Percentiles rank a stretch among this genome's conserved stretches.
Evolutionary conservation across 2,113 vertebrate genomes (phyloP).

Genomic region (Corythornis madagascariensis): DNA sequence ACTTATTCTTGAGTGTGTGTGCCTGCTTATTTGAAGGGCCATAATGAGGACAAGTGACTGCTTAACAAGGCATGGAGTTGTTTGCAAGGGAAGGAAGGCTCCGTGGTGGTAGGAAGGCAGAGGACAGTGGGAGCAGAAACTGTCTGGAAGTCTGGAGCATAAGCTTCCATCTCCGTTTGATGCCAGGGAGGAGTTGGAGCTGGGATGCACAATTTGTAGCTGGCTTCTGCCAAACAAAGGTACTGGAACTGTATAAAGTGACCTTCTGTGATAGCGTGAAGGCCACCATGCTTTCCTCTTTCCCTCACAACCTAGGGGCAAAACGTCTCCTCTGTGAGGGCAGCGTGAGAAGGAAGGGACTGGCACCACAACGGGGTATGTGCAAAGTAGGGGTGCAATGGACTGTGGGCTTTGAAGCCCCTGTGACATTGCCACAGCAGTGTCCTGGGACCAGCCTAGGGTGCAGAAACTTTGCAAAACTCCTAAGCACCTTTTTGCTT

Average conservation of each 20-base stretch:
- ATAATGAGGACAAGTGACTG: background rate
- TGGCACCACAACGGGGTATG: fast-evolving
- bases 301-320: fast-evolving
- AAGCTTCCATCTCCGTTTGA: fast-evolving
- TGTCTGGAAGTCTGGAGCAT: background rate
- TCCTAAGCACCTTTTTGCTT: background rate
- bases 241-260: background rate
- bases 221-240: background rate
- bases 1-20: fast-evolving
- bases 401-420: background rate
- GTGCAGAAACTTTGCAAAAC: background rate
- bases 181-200: background rate
- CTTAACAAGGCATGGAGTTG: background rate
- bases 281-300: background rate
- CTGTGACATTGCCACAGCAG: background rate
- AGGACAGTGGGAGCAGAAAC: background rate
- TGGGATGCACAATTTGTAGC: background rate
- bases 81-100: background rate
- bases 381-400: fast-evolving
- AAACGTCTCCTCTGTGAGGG: fast-evolving
- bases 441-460: fast-evolving
- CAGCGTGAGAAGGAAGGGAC: background rate
- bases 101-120: background rate
- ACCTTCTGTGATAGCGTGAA: fast-evolving
- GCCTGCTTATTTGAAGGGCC: background rate